Base-by-base conservation (phyloP, 92 coral and sea anemone genomes). In the Phenganax marumi region DNA sequence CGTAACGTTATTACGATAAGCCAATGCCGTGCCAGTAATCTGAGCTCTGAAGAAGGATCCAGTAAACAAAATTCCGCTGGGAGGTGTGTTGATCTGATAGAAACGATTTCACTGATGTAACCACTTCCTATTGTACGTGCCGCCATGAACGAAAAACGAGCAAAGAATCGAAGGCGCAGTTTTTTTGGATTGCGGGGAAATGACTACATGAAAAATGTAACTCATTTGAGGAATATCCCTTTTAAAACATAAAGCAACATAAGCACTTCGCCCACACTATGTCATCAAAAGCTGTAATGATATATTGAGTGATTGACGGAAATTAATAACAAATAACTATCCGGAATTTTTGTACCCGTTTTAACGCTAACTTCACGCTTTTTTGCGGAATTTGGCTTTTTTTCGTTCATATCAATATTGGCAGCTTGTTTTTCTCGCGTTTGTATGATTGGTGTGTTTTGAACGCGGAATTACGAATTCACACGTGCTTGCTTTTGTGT, bases 401-500 rank as follows among this genome's bases (percentile, higher is more conserved):
- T 54, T 11, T 49, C 56, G 0, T 72, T 49, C 47, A 12, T 52
- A 49, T 33, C 16, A 21, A 25, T 56, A 76, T 76, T 76, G 81
- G 25, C 81, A 76, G 65, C 57, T 33, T 76, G 81, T 76, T 76
- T 76, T 54, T 18, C 50, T 17, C 10, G 49, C 68, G 43, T 56
- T n/a, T 13, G 26, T 22, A 10, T 76, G 81, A 76, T 76, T 76
- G 81, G 81, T 56, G 62, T 58, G 7, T 76, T 76, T 76, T 52
- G 26, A 76, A 76, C 51, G 52, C 48, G 19, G 19, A 17, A 74
- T 46, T 56, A 54, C 25, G 6, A 23, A 76, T 63, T 18, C 73
- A 78, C 83, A 78, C 83, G 83, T 78, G 83, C 60, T 78, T 46
- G 55, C 83, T 63, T 77, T 78, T 78, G 83, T 78, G 83, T 78